Evolutionary conservation across 2,888 invertebrate species (phyloP).

Genomic region (Ochropleura plecta): DNA sequence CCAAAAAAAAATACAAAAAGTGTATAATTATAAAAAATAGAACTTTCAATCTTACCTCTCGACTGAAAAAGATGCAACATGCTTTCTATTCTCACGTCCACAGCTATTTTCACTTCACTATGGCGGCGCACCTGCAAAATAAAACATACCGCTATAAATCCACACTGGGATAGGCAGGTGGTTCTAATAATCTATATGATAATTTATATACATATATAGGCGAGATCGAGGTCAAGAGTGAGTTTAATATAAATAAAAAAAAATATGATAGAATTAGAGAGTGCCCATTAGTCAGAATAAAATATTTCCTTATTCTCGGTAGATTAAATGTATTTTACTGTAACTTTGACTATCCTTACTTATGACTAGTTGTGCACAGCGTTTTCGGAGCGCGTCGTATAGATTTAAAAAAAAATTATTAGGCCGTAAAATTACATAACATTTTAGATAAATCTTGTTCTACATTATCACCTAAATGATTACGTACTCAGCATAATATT

Average conservation of each 20-base stretch:
- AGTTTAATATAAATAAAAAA: too few relatives aligned
- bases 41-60: slow-evolving; percentile 76
- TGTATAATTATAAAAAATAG: slow-evolving; percentile 38
- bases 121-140: slow-evolving; percentile 80
- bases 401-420: too few relatives aligned
- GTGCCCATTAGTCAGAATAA: slow-evolving; percentile 3
- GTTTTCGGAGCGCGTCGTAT: too few relatives aligned
- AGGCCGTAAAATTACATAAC: not conserved
- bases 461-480: not conserved
- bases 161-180: not conserved
- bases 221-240: too few relatives aligned
- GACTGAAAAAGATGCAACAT: slow-evolving; percentile 70
- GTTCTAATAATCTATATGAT: not conserved
- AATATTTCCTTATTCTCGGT: not conserved
- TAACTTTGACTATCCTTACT: not conserved
- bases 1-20: too few relatives aligned
- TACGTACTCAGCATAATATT: not conserved
- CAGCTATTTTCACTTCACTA: slow-evolving; percentile 72
- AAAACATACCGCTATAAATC: slow-evolving; percentile 11
- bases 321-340: not conserved
- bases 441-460: not conserved
- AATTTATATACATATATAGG: too few relatives aligned
- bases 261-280: not conserved
- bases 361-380: too few relatives aligned
- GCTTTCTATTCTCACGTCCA: slow-evolving; percentile 71